Evolutionary conservation across 2,797 vertebrate species (phyloP), one percentile per base, ranked within the genome.

Genomic region (Thunnus albacares): DNA sequence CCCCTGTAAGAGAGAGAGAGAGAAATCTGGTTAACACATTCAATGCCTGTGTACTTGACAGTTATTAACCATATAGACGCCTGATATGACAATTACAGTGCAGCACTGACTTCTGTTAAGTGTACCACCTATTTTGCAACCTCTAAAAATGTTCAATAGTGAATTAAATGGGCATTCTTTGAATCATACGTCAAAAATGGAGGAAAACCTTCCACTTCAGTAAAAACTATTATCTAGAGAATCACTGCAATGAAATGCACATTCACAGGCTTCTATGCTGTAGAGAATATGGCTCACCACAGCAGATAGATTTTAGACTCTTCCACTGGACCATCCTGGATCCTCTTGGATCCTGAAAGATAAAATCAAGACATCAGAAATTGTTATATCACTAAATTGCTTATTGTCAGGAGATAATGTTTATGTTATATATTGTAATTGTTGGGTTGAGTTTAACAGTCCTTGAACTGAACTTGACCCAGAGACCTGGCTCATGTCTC

Each of bases 271-370:
- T 56, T n/a, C 47, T 20, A 41, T 10, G 57, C 22, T 17, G n/a
- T 6, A 73, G 35, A 59, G 58, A 26, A 67, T 8, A 53, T 63
- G 51, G 43, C 93, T 96, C 72, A 98, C 98, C 98, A 81, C 97
- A 98, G 84, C 98, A 98, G 73, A 97, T 24, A 0, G 96, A 95
- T 81, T 95, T 95, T 56, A 97, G 76, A 38, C 89, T 90, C 76
- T 90, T 96, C 97, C 97, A 98, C 70, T 98, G 97, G 58, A 97
- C 94, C 95, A 98, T 97, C 80, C 96, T 94, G 51, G 97, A 98
- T 9, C 97, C 97, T 82, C 96, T 94, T 62, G 98, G 97, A 93
- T 98, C 98, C 98, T 99, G 87, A 69, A 81, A 57, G 57, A 89
- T 84, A 30, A 83, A 59, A 88, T 63, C 0, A 71, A 11, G 69